Evolutionary conservation across 2,797 vertebrate species (phyloP).

Genomic region (Myotis findleyi): DNA sequence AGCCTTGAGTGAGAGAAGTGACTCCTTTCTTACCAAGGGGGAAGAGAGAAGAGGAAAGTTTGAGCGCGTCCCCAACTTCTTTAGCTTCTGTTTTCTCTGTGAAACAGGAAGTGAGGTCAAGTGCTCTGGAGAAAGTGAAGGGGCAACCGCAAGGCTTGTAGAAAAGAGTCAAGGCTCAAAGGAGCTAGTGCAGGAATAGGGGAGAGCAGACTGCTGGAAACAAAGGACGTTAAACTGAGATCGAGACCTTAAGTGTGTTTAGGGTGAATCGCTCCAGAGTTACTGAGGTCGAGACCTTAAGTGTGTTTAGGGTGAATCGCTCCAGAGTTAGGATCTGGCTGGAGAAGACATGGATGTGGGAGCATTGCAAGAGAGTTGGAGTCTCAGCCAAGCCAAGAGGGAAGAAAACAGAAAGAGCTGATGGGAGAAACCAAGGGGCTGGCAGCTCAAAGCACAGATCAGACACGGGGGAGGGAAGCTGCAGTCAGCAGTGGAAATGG

Average conservation of each 20-base stretch:
- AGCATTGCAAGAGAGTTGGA: background rate
- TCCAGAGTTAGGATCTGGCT: background rate
- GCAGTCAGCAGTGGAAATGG: background rate
- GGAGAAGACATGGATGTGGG: background rate
- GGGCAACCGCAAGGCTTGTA: background rate
- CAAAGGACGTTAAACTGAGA: background rate
- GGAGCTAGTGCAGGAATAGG: background rate
- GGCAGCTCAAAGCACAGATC: background rate
- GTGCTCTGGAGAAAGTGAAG: background rate
- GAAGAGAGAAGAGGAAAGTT: background rate
- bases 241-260: fast-evolving
- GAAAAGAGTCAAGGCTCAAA: background rate
- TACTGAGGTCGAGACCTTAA: background rate
- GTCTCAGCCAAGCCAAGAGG: background rate
- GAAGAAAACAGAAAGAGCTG: background rate
- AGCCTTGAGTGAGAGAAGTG: background rate
- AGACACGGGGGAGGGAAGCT: background rate
- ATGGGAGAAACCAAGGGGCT: background rate
- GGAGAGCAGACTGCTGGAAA: background rate
- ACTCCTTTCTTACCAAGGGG: background rate
- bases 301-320: background rate
- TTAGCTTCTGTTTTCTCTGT: background rate
- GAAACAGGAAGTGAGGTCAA: background rate
- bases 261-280: background rate
- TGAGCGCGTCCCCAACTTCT: background rate